A percentile compares a stretch with the other conserved stretches of the same genome.
phyloP scores from a whole-genome alignment of 2,113 vertebrate species.

The Perca fluviatilis region DNA sequence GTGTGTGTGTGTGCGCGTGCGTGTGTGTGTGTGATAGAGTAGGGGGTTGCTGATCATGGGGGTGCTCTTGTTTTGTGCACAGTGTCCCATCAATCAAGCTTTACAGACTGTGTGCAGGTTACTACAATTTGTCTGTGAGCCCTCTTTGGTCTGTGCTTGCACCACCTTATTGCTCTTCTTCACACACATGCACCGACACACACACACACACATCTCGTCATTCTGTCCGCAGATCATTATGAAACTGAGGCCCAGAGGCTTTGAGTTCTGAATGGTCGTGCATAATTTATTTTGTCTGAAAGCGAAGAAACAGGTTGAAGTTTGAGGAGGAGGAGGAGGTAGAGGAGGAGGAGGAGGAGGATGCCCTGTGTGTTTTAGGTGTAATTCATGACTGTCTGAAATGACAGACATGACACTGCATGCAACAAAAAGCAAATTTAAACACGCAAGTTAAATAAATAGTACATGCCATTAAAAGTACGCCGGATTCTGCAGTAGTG shows the following conservation, averaged over 20 bases:
- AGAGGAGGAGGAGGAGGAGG: not conserved
- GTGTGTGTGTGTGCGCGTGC: not conserved
- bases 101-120: conserved; percentile 54
- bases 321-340: conserved; percentile 37
- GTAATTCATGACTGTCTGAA: not conserved
- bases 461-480: not conserved
- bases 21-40: conserved; percentile 1
- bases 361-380: not conserved
- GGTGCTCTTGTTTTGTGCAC: conserved; percentile 56
- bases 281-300: conserved; percentile 71
- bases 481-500: too few relatives aligned
- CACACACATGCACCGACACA: conserved; percentile 13
- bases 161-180: conserved; percentile 14
- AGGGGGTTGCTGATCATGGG: conserved; percentile 39
- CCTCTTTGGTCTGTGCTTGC: conserved; percentile 17
- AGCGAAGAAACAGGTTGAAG: conserved; percentile 56
- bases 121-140: conserved; percentile 63
- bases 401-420: not conserved
- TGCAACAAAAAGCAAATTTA: not conserved
- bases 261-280: conserved; percentile 65
- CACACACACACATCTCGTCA: conserved; percentile 36
- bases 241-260: conserved; percentile 48
- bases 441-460: not conserved
- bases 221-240: conserved; percentile 59
- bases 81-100: conserved; percentile 72